phyloP scores from a whole-genome alignment of 2,888 invertebrate genomes.

The Yponomeuta plumbellus region DNA sequence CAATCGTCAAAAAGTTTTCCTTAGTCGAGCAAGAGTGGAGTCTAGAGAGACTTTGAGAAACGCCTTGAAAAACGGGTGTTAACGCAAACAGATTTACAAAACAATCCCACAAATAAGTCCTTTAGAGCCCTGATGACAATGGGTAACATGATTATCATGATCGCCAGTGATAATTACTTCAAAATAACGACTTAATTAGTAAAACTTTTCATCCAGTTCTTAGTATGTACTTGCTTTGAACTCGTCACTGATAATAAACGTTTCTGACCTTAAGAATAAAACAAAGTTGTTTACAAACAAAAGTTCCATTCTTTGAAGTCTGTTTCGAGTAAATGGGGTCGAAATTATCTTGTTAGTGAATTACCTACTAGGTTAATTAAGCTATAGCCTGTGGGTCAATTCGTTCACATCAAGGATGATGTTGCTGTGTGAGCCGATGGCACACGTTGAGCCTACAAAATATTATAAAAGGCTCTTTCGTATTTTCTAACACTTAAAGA shows the following conservation, averaged over 20 bases:
- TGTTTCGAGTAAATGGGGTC: conserved; percentile 5
- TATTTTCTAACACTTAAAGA: no score
- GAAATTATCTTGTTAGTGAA: conserved; percentile 28
- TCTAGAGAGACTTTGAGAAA: no score
- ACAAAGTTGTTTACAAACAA: conserved; percentile 7
- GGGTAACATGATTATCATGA: no score
- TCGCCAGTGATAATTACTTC: no score
- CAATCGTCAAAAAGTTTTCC: no score
- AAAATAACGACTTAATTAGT: not conserved
- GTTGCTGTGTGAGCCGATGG: not conserved
- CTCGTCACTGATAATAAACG: conserved; percentile 1
- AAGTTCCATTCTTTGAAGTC: not conserved
- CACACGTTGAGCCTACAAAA: not conserved
- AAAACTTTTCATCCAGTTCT: not conserved
- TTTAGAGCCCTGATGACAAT: no score
- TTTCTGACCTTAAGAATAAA: conserved; percentile 2
- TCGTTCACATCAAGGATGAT: conserved; percentile 43
- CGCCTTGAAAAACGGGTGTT: no score
- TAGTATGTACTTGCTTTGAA: not conserved
- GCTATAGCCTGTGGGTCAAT: conserved; percentile 55
- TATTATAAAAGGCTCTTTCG: no score
- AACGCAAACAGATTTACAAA: no score
- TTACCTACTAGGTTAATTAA: conserved; percentile 52
- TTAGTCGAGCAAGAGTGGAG: no score
- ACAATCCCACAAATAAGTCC: no score